A percentile compares a stretch with the other conserved stretches of the same genome.
Conservation (phyloP, 2,888 invertebrate species). For the Hemistola chrysoprasaria region DNA sequence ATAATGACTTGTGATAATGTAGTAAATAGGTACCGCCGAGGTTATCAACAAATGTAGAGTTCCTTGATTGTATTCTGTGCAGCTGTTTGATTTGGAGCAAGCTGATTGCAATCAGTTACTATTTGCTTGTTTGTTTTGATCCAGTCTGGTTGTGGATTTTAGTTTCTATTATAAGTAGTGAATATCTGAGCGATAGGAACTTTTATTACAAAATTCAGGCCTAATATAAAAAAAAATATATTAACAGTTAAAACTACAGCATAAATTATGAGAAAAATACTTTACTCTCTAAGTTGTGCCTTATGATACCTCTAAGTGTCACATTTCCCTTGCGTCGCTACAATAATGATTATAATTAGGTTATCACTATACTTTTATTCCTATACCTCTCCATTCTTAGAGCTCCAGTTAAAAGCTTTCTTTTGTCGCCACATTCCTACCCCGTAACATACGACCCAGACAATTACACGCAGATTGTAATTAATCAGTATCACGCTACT, state of each 20-base stretch:
- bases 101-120: slow-evolving; percentile 15
- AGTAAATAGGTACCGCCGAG: slow-evolving; percentile 9
- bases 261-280: too few relatives aligned
- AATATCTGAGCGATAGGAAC: too few relatives aligned
- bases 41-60: slow-evolving; percentile 20
- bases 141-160: neutral
- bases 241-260: too few relatives aligned
- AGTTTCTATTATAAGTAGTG: too few relatives aligned
- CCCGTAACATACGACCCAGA: slow-evolving; percentile 21
- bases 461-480: slow-evolving; percentile 35
- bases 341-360: too few relatives aligned
- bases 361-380: slow-evolving; percentile 4
- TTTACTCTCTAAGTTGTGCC: too few relatives aligned
- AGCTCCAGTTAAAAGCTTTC: slow-evolving; percentile 39
- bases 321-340: too few relatives aligned
- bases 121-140: slow-evolving; percentile 12
- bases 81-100: slow-evolving; percentile 11
- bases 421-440: slow-evolving; percentile 34
- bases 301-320: too few relatives aligned
- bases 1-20: too few relatives aligned
- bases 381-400: slow-evolving; percentile 11
- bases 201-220: too few relatives aligned
- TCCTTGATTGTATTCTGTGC: slow-evolving; percentile 22
- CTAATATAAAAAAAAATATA: too few relatives aligned
- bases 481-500: slow-evolving; percentile 45